Evolutionary conservation across 2,888 invertebrate genomes (phyloP).

Genomic region (Spicauda simplicius): DNA sequence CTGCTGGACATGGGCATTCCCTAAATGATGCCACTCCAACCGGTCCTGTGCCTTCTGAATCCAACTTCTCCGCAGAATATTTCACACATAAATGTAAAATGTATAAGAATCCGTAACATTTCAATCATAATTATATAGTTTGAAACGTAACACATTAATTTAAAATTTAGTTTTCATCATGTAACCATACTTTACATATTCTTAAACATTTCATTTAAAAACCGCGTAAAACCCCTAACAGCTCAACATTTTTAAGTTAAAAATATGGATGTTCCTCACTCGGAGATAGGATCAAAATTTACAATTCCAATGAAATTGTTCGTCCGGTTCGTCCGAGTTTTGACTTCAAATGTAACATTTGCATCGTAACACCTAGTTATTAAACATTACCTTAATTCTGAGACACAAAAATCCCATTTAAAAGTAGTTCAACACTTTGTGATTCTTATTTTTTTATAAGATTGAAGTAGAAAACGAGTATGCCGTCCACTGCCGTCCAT

Average conservation of each 20-base stretch:
- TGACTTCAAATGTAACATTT: conserved; percentile 29
- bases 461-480: too few relatives aligned
- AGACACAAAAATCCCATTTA: background rate
- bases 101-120: too few relatives aligned
- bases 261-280: conserved; percentile 20
- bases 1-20: too few relatives aligned
- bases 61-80: too few relatives aligned
- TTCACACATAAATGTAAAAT: too few relatives aligned
- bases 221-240: background rate
- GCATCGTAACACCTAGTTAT: conserved; percentile 35
- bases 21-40: too few relatives aligned
- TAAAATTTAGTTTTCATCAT: too few relatives aligned
- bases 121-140: too few relatives aligned
- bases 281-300: conserved; percentile 30
- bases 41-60: too few relatives aligned
- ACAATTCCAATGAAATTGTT: conserved; percentile 34
- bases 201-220: background rate
- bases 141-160: too few relatives aligned
- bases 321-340: conserved; percentile 24
- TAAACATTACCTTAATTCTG: conserved; percentile 22
- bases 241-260: conserved; percentile 9
- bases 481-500: too few relatives aligned
- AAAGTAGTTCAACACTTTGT: background rate
- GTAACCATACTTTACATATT: too few relatives aligned
- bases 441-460: background rate